Evolutionary conservation across 2,797 vertebrate species (phyloP), one percentile per base, ranked within the genome.

Genomic region (Allochrocebus solatus): DNA sequence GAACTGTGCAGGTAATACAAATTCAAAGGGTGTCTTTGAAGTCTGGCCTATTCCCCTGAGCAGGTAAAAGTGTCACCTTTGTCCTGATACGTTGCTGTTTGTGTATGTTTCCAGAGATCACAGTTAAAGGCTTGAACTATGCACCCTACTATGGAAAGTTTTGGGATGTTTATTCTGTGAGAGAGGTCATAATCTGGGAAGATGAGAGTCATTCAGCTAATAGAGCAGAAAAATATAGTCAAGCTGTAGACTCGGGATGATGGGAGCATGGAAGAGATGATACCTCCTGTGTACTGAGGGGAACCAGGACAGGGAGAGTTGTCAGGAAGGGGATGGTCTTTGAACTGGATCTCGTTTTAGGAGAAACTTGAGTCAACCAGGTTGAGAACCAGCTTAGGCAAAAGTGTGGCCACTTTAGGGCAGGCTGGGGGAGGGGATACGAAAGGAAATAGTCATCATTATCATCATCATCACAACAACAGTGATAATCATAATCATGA

Each of bases 21-120:
- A 97, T 97, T 95, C 96, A 94, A 2, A 75, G 41, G 53, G 43
- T 41, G 48, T 97, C 79, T 91, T 91, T 92, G 61, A 93, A 94
- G 96, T 97, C 90, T 96, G 92, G 53, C 90, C 43, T 93, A 96
- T 93, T 21, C 76, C 53, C 84, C 84, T 81, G 50, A 81, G 87
- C 67, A 48, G 64, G 92, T 70, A 72, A 75, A 94, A 76, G 72
- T 90, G 67, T 86, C 89, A 41, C 26, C 39, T 96, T 83, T 92
- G 70, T 93, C 53, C 26, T 78, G 48, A 64, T 41, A 7, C 5
- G 57, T 94, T 83, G 53, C 50, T 67, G 30, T 61, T 96, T 70
- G 28, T 72, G 41, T 64, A 33, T 74, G 3, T 93, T 96, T 97
- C 76, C 30, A n/a, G 33, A 67, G 78, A 36, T 74, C 12, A 10